Evolutionary conservation across 2,797 vertebrate genomes (phyloP), one percentile per base, ranked within the genome.

Genomic region (Arrhamphus sclerolepis): DNA sequence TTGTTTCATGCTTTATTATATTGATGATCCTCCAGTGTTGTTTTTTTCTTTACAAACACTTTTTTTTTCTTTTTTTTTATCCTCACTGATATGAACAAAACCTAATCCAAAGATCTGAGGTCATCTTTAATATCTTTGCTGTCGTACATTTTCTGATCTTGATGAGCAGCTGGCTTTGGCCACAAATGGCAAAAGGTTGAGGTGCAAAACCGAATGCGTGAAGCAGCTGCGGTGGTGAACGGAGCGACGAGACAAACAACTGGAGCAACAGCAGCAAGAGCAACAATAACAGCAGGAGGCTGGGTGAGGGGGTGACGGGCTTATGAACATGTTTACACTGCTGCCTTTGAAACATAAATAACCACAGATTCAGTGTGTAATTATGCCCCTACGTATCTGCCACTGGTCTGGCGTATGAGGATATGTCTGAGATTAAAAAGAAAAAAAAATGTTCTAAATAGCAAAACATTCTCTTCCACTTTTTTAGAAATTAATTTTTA

Each of bases 301-400:
- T 41, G 62, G 29, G 46, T 11, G n/a, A n/a, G 11, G 62, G 44
- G 57, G 44, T 17, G 56, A 50, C 40, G 44, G 53, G 38, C 62
- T 57, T 47, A 9, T 17, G 56, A 63, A 65, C n/a, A 43, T 72
- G 68, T 78, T 85, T 81, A 80, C 85, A 70, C 46, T 20, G 39
- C 20, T 63, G 69, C 66, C 71, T 82, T 74, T 81, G 51, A 81
- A 80, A 74, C 59, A 61, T 72, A 69, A 83, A 73, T 72, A 76
- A 75, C 70, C 39, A 60, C 64, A 53, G 61, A 75, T 68, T 75
- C 69, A 59, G 56, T 66, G 13, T 34, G 31, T 38, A 38, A 38
- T 38, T 38, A 38, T 38, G 34, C 13, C 34, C 31, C 34, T 38
- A 38, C 13, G 14, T 13, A 38, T 38, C 34, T 38, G 34, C 34